Conservation (phyloP, 2,113 vertebrate genomes). For the Pachypanchax playfairii region DNA sequence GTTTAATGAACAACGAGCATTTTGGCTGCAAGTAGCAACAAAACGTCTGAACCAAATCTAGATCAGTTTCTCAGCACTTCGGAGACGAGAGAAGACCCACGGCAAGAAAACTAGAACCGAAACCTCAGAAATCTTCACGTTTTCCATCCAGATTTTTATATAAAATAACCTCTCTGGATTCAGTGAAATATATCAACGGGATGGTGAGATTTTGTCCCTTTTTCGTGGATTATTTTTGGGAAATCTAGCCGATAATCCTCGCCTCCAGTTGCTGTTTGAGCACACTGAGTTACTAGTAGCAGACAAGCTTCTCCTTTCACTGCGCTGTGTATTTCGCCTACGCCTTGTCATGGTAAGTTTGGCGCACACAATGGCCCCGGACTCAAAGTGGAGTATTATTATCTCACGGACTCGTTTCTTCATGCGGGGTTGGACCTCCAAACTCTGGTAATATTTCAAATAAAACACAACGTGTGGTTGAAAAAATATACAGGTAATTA, state of each 20-base stretch:
- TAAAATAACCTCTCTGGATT: conserved; percentile 38
- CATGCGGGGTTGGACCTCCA: conserved; percentile 1
- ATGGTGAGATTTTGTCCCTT: neutral
- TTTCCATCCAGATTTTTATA: neutral
- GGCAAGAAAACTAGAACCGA: conserved; percentile 33
- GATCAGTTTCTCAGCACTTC: conserved; percentile 76
- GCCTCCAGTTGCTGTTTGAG: conserved; percentile 62
- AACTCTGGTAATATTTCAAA: conserved; percentile 3
- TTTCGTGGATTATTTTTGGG: conserved; percentile 40
- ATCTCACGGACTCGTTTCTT: conserved; percentile 40
- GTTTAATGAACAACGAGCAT: conserved; percentile 99
- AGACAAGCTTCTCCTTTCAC: conserved; percentile 80
- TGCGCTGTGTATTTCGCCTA: conserved; percentile 83
- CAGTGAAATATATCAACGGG: conserved; percentile 49
- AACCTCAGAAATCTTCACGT: neutral
- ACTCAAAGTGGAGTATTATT: conserved; percentile 70
- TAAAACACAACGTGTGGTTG: conserved; percentile 3
- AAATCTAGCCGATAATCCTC: conserved; percentile 38
- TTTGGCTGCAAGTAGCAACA: conserved; percentile 81
- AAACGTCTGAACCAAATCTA: conserved; percentile 78
- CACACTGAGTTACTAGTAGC: conserved; percentile 70
- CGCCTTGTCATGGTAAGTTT: conserved; percentile 86
- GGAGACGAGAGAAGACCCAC: conserved; percentile 42
- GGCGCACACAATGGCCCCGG: conserved; percentile 74
- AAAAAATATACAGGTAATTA: neutral